A percentile compares a stretch with the other conserved stretches of the same genome.
Conservation (phyloP, 2,888 invertebrate genomes). For the Brachylomia viminalis region DNA sequence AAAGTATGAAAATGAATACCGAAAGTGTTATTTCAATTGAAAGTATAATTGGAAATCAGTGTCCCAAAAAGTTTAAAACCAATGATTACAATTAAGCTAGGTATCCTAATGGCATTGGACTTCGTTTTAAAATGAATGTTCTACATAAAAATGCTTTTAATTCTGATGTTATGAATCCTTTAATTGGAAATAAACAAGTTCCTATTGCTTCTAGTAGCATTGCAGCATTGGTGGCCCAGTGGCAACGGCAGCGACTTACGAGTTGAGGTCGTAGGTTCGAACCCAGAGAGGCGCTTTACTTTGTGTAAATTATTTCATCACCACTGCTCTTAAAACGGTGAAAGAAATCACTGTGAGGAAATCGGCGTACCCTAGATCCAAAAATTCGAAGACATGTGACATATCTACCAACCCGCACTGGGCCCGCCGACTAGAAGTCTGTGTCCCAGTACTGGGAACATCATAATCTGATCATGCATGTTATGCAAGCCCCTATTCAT, state of each 20-base stretch:
- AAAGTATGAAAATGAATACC: constrained; percentile 5
- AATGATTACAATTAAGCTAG: constrained; percentile 23
- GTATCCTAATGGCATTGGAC: constrained; percentile 26
- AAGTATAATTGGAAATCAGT: constrained; percentile 19
- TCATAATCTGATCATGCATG: background rate
- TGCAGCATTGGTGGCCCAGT: too few relatives aligned
- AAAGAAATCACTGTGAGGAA: background rate
- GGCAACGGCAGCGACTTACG: too few relatives aligned
- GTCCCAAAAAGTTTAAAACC: constrained; percentile 17
- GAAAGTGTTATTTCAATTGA: constrained; percentile 31
- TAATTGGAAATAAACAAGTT: background rate
- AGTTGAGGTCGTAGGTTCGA: background rate
- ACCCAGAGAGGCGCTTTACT: background rate
- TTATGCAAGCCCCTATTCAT: background rate
- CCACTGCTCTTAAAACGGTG: background rate
- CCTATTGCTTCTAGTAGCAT: too few relatives aligned
- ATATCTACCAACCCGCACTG: background rate
- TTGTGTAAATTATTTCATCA: background rate
- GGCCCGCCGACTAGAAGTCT: background rate
- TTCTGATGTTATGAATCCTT: background rate
- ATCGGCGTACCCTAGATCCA: background rate
- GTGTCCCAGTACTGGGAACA: background rate
- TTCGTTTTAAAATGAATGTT: constrained; percentile 13
- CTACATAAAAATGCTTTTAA: constrained; percentile 38
- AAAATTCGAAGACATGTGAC: background rate